These are phyloP conservation scores for Chrysolina americana DNA, from an alignment of 2,888 invertebrate species.

Conservation along the genomic window DNA sequence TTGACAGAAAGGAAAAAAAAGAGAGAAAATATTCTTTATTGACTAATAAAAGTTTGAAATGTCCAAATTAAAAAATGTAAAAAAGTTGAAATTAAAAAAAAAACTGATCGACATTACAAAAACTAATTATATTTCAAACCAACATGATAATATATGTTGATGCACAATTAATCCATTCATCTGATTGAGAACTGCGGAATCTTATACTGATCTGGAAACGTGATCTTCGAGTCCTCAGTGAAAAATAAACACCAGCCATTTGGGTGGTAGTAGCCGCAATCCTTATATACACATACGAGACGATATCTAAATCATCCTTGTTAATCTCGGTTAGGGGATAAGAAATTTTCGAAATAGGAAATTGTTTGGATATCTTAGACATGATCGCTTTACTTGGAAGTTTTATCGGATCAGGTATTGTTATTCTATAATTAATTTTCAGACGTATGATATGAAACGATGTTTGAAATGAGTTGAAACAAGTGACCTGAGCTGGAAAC, in stretches of 20 bases:
- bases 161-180: too few species aligned
- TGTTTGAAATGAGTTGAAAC: too few species aligned
- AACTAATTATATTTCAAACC: too few species aligned
- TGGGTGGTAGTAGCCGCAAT: slow-evolving; percentile 45
- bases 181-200: not conserved
- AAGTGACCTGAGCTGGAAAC: too few species aligned
- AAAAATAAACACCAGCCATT: slow-evolving; percentile 55
- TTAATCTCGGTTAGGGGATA: not conserved
- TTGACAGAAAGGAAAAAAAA: too few species aligned
- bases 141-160: too few species aligned
- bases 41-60: too few species aligned
- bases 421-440: not conserved
- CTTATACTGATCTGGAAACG: slow-evolving; percentile 28
- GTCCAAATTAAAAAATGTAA: too few species aligned
- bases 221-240: slow-evolving; percentile 49
- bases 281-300: slow-evolving; percentile 48
- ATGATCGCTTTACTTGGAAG: not conserved
- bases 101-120: too few species aligned
- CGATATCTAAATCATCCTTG: slow-evolving; percentile 45
- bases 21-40: too few species aligned
- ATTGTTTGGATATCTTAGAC: not conserved
- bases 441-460: too few species aligned
- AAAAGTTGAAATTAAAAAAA: too few species aligned
- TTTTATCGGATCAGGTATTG: not conserved
- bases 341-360: not conserved